Evolutionary conservation across 1,140 invertebrate genomes (phyloP).

Genomic region (Sesamia nonagrioides): DNA sequence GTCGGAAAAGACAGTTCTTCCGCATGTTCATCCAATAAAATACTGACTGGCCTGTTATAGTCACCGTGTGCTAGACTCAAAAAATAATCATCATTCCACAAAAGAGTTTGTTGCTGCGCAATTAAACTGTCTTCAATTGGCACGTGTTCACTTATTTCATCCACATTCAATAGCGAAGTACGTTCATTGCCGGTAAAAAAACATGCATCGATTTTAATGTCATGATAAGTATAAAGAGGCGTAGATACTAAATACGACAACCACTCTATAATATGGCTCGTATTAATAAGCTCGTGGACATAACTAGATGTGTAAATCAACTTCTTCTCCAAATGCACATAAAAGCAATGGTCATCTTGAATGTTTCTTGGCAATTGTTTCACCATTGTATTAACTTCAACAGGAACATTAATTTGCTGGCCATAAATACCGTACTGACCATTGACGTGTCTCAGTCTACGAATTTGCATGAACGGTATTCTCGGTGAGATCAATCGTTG

Average conservation of each 20-base stretch:
- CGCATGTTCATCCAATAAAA: conserved; percentile 53
- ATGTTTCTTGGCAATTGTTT: conserved; percentile 54
- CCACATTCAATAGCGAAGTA: no score
- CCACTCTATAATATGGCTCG: conserved; percentile 17
- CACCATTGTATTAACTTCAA: conserved; percentile 55
- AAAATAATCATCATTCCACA: no score
- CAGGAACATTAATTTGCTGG: conserved; percentile 56
- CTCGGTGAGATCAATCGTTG: conserved; percentile 52
- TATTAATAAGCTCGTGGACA: conserved; percentile 52
- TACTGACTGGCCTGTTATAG: conserved; percentile 21
- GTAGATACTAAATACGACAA: conserved; percentile 52
- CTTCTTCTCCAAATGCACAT: conserved; percentile 56
- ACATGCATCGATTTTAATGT: conserved; percentile 54
- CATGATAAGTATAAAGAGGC: conserved; percentile 54
- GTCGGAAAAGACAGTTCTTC: conserved; percentile 58
- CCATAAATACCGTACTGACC: conserved; percentile 50
- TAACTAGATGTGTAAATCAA: conserved; percentile 48
- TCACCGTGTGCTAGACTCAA: no score
- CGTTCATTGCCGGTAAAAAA: conserved; percentile 13
- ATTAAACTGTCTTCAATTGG: no score
- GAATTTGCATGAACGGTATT: conserved; percentile 56
- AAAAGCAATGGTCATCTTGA: conserved; percentile 55
- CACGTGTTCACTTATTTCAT: conserved; percentile 40
- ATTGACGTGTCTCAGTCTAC: conserved; percentile 49
- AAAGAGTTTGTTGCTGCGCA: no score